Evolutionary conservation across 1,140 invertebrate genomes (phyloP), one percentile per base, ranked within the genome.

Genomic region (Gryon sp.): DNA sequence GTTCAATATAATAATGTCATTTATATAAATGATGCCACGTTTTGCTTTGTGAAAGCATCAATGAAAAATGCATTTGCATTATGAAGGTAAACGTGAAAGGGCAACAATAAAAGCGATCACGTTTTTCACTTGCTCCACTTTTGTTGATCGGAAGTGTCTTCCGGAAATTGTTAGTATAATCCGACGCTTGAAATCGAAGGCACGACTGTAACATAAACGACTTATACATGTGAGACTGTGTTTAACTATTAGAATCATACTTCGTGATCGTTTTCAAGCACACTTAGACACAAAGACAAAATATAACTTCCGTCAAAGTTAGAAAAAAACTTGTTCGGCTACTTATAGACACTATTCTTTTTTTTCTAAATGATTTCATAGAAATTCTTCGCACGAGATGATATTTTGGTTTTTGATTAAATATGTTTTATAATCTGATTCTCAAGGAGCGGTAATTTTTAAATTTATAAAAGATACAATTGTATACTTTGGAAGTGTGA

Each of bases 131-230:
- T 26, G 62, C 45, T 74, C 70, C 52, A 74, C 60, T 74, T 74
- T 74, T 53, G 45, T 45, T 52, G 30, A 74, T 74, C 60, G 60
- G 70, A 74, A 75, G 55, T 75, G 53, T 75, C 53, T 62, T 75
- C 53, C 62, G 62, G 62, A 74, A 75, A 60, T 53, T 41, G 41
- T 59, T 48, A 28, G 55, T 32, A 55, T 70, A 80, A 80, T 80
- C 68, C 63, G 22, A 46, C 19, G 20, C 65, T 59, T 43, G 18
- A 41, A 48, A 73, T 41, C 68, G 63, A 69, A 69, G 34, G 57
- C 73, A 76, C 66, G 68, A 73, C 68, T 16, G 15, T 4, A n/a
- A 22, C 30, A 43, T 69, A 68, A 69, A 76, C 52, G 63, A 38
- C 62, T 50, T 48, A 62, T 45, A 45, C 24, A 60, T 66, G 60